Evolutionary conservation across 2,888 invertebrate genomes (phyloP).

Genomic region (Congeria kusceri): DNA sequence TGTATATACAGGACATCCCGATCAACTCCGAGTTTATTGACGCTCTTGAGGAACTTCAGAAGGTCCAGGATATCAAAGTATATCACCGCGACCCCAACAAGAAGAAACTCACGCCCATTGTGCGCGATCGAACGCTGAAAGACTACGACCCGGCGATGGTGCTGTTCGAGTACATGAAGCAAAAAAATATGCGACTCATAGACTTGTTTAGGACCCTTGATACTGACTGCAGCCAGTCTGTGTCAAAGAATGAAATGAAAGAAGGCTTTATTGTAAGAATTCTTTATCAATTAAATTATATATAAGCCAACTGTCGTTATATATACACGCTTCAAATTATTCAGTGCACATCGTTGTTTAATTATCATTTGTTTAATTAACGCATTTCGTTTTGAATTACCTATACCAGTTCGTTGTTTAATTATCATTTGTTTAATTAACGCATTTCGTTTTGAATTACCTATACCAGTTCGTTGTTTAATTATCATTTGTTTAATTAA

Average conservation of each 20-base stretch:
- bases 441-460: too few relatives aligned
- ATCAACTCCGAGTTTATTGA: conserved; percentile 60
- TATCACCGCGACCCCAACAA: conserved; percentile 59
- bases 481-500: background rate
- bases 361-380: background rate
- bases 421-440: background rate
- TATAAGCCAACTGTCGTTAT: too few relatives aligned
- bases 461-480: background rate
- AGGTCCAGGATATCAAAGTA: conserved; percentile 47
- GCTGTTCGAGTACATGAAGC: conserved; percentile 71
- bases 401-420: background rate
- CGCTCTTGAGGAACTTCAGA: conserved; percentile 38
- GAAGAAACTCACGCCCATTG: conserved; percentile 55
- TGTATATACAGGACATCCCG: conserved; percentile 62
- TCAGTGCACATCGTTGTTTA: background rate
- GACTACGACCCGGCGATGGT: conserved; percentile 66
- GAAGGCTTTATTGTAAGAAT: conserved; percentile 65
- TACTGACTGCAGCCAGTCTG: conserved; percentile 52
- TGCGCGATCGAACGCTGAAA: conserved; percentile 44
- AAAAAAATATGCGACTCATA: conserved; percentile 66
- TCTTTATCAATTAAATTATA: too few relatives aligned
- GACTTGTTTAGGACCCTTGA: conserved; percentile 68
- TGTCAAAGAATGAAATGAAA: conserved; percentile 62
- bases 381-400: background rate
- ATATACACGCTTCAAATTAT: too few relatives aligned